These are phyloP conservation scores for Tiliqua scincoides DNA, from an alignment of 2,113 vertebrate genomes.

Conservation along the genomic window DNA sequence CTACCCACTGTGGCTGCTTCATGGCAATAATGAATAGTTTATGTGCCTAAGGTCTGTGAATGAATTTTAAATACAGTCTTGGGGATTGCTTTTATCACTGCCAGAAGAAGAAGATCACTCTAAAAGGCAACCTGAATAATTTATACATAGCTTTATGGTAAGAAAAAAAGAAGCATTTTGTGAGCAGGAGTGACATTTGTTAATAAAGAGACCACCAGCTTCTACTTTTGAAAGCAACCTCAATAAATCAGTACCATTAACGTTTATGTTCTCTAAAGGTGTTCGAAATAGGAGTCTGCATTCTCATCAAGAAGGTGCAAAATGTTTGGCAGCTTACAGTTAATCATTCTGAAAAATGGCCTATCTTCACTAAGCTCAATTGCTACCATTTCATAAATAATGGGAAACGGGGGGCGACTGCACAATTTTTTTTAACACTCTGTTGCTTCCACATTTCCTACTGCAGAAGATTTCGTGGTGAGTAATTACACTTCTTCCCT, in stretches of 20 bases:
- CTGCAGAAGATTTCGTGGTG: neutral
- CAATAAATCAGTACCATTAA: neutral
- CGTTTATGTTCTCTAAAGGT: neutral
- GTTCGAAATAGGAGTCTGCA: neutral
- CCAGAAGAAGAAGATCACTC: neutral
- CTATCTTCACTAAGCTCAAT: neutral
- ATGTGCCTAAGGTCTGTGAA: neutral
- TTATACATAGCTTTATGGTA: neutral
- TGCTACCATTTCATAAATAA: neutral
- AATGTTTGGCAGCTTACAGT: neutral
- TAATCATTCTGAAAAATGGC: neutral
- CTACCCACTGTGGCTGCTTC: neutral
- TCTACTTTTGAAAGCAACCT: neutral
- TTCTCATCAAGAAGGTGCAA: neutral
- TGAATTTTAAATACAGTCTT: slow-evolving; percentile 2
- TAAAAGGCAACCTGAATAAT: slow-evolving; percentile 18
- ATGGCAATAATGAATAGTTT: slow-evolving; percentile 5
- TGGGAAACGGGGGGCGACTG: neutral
- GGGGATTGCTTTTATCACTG: slow-evolving; percentile 1
- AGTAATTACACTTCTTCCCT: neutral
- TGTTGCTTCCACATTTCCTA: neutral
- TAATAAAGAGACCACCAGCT: neutral
- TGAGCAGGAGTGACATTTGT: neutral
- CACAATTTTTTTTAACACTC: neutral
- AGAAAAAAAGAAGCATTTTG: neutral